A percentile compares a stretch with the other conserved stretches of the same genome.
These are phyloP conservation scores for Gallinago jamesoni DNA, from an alignment of 2,113 vertebrate species.

Conservation along the genomic window DNA sequence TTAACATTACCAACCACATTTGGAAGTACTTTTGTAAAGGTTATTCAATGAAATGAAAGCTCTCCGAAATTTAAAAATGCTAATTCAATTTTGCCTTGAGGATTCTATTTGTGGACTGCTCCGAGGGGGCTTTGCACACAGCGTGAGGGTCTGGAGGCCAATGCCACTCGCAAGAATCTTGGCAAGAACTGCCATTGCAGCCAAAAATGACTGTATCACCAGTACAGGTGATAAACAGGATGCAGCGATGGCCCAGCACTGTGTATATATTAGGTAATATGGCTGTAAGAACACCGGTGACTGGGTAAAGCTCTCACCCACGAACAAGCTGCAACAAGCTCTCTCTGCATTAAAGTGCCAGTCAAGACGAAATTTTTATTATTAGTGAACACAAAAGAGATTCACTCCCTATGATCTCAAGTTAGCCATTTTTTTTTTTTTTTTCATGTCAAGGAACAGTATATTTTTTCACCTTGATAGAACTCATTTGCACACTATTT, in stretches of 20 bases:
- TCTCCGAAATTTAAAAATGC: not conserved
- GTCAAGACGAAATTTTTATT: not conserved
- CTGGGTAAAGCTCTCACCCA: not conserved
- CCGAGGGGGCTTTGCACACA: too few species aligned
- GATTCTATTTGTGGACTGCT: not conserved
- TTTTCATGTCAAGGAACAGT: not conserved
- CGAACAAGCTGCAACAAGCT: not conserved
- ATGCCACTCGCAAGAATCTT: not conserved
- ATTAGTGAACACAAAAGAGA: not conserved
- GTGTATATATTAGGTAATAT: not conserved
- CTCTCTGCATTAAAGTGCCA: not conserved
- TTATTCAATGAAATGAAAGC: not conserved
- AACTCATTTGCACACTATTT: not conserved
- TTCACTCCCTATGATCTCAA: not conserved
- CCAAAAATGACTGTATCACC: not conserved
- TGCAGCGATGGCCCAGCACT: not conserved
- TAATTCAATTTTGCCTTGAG: not conserved
- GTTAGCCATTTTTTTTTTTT: not conserved
- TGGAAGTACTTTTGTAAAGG: not conserved
- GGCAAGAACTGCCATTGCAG: not conserved
- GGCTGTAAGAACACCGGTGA: not conserved
- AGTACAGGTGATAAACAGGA: not conserved
- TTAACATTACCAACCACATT: not conserved
- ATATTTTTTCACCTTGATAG: not conserved
- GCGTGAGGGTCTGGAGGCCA: not conserved